A percentile compares a stretch with the other conserved stretches of the same genome.
Evolutionary conservation across 2,797 vertebrate genomes (phyloP).

Genomic region (Anabas testudineus): DNA sequence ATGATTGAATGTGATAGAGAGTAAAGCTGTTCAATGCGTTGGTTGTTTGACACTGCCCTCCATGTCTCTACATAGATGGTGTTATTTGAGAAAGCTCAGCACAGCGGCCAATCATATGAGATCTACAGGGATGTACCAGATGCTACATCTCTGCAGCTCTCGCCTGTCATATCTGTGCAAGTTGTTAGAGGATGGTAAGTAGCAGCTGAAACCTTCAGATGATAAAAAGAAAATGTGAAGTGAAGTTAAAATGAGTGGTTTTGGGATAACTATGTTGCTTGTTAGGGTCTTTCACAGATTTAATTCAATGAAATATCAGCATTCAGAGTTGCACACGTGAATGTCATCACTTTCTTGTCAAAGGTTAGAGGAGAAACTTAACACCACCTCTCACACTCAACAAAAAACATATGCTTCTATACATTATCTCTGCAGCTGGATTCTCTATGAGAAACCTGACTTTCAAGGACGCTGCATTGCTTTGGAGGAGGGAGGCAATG

Average conservation of each 20-base stretch:
- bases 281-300: slow-evolving; percentile 2
- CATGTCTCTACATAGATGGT: slow-evolving; percentile 84
- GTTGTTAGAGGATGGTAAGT: slow-evolving; percentile 95
- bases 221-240: slow-evolving; percentile 8
- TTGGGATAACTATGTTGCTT: not conserved
- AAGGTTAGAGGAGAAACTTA: too few species aligned
- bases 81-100: slow-evolving; percentile 85
- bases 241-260: slow-evolving; percentile 27
- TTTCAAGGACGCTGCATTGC: slow-evolving; percentile 91
- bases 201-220: not conserved
- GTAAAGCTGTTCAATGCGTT: slow-evolving; percentile 4
- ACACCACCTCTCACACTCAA: too few species aligned
- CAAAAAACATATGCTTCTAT: too few species aligned
- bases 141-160: slow-evolving; percentile 88
- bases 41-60: slow-evolving; percentile 14
- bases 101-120: slow-evolving; percentile 84
- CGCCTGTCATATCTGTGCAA: slow-evolving; percentile 87
- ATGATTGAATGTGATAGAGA: slow-evolving; percentile 18
- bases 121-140: slow-evolving; percentile 88
- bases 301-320: slow-evolving; percentile 23
- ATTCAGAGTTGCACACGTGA: not conserved
- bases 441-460: slow-evolving; percentile 92
- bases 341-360: too few species aligned
- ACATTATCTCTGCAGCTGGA: slow-evolving; percentile 86
- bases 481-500: slow-evolving; percentile 89